Evolutionary conservation across 2,113 vertebrate species (phyloP), one percentile per base, ranked within the genome.

Genomic region (Zosterops hypoxanthus): DNA sequence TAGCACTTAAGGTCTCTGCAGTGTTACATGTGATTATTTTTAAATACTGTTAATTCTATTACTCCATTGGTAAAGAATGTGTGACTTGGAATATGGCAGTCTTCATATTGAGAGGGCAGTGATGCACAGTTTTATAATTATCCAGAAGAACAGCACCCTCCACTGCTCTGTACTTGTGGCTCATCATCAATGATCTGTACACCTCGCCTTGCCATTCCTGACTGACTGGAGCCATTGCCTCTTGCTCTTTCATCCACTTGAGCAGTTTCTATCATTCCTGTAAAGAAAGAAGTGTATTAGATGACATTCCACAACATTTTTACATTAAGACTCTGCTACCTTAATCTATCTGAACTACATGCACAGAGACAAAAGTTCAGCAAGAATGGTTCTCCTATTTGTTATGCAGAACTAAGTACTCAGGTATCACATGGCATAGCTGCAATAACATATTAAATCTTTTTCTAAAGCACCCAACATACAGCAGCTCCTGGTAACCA

Each of bases 111-210:
- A 96, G 79, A 98, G 97, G 97, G 96, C 97, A 98, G 97, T 91
- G 97, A 97, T 97, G 95, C 97, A 98, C 97, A 98, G 98, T 98
- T 97, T 97, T 96, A 90, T 90, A 89, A 93, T 98, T 99, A 99
- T 98, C 98, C 99, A 79, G 99, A 99, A 71, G 99, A 99, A 97
- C 99, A 99, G 94, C 99, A 99, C 52, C 99, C 99, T 71, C 99
- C 98, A 44, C 97, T 87, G 4, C 98, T 98, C 61, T 99, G 98
- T 73, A 97, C 98, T 95, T 98, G 98, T 77, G 99, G 99, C 46
- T 99, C 99, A 36, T 99, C 99, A 22, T 99, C 99, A 3, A 99
- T 99, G 14, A 99, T 99, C 98, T 99, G 99, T 89, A 99, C 99
- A 25, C 99, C 99, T 86, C 99, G 98, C 91, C 99, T 97, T 55